A percentile compares a stretch with the other conserved stretches of the same genome.
These are phyloP conservation scores for Lapara coniferarum DNA, from an alignment of 2,888 invertebrate genomes.

Conservation along the genomic window DNA sequence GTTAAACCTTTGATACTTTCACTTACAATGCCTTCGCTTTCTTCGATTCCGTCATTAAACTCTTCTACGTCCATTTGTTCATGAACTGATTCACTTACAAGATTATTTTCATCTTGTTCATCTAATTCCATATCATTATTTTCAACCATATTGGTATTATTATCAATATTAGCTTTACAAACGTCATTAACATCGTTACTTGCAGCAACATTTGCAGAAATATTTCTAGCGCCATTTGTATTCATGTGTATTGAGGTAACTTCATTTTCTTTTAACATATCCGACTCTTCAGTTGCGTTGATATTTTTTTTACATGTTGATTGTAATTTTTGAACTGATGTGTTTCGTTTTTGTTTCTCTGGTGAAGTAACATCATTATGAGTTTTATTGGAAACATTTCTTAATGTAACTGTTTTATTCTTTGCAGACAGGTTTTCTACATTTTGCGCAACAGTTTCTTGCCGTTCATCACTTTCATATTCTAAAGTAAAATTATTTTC, in stretches of 20 bases:
- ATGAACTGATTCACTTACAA: not conserved
- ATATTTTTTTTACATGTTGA: not conserved
- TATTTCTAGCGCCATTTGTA: conserved; percentile 6
- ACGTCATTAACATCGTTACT: not conserved
- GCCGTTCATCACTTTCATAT: conserved; percentile 30
- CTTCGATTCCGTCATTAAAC: not conserved
- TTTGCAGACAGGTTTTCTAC: conserved; percentile 19
- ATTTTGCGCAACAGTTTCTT: not conserved
- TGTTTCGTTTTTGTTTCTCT: not conserved
- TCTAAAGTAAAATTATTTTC: conserved; percentile 35
- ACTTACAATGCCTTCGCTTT: not conserved
- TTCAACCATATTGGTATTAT: not conserved
- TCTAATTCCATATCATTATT: conserved; percentile 30
- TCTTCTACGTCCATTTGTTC: conserved; percentile 10
- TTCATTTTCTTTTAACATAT: not conserved
- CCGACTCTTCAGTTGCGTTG: not conserved
- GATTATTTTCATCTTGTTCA: not conserved
- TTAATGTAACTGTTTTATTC: conserved; percentile 23
- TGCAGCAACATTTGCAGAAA: not conserved
- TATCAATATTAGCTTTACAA: not conserved
- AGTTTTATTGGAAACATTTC: not conserved
- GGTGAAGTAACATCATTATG: not conserved
- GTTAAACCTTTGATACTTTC: not conserved
- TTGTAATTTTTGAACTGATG: not conserved
- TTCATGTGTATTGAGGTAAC: not conserved